A percentile compares a stretch with the other conserved stretches of the same genome.
phyloP scores from a whole-genome alignment of 2,888 invertebrate species.

The Hofmannophila pseudospretella region DNA sequence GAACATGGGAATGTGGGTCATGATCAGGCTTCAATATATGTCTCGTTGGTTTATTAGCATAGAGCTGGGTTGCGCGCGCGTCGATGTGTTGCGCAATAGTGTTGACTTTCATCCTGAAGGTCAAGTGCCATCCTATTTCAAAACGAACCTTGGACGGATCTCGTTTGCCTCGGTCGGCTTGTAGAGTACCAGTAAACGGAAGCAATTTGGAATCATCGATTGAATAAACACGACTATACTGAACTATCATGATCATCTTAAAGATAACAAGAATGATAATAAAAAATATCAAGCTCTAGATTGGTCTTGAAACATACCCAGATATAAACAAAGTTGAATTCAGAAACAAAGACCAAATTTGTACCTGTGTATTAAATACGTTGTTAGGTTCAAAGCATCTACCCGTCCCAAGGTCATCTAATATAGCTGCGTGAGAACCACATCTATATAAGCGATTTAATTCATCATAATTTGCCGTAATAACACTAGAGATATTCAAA shows the following conservation, averaged over 20 bases:
- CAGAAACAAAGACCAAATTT: too few species aligned
- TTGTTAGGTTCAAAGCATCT: slow-evolving; percentile 41
- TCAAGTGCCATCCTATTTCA: slow-evolving; percentile 78
- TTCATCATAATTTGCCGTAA: slow-evolving; percentile 73
- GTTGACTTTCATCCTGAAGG: slow-evolving; percentile 78
- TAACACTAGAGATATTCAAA: slow-evolving; percentile 73
- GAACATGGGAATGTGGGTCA: slow-evolving; percentile 72
- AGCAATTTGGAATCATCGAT: slow-evolving; percentile 61
- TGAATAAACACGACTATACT: too few species aligned
- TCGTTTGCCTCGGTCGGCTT: slow-evolving; percentile 66
- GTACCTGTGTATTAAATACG: slow-evolving; percentile 11
- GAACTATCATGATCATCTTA: too few species aligned
- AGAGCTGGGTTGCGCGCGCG: slow-evolving; percentile 54
- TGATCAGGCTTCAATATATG: slow-evolving; percentile 69
- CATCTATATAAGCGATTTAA: slow-evolving; percentile 65
- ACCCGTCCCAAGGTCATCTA: slow-evolving; percentile 61
- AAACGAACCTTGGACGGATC: slow-evolving; percentile 70
- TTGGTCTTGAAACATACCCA: too few species aligned
- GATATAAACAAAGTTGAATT: too few species aligned
- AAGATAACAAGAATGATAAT: too few species aligned
- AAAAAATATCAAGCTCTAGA: too few species aligned
- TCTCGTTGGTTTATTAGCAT: slow-evolving; percentile 72
- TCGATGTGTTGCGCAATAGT: slow-evolving; percentile 68
- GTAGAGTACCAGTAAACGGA: slow-evolving; percentile 60
- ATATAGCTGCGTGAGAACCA: slow-evolving; percentile 68